Evolutionary conservation across 2,888 invertebrate species (phyloP).

Genomic region (Cremastinae sp.): DNA sequence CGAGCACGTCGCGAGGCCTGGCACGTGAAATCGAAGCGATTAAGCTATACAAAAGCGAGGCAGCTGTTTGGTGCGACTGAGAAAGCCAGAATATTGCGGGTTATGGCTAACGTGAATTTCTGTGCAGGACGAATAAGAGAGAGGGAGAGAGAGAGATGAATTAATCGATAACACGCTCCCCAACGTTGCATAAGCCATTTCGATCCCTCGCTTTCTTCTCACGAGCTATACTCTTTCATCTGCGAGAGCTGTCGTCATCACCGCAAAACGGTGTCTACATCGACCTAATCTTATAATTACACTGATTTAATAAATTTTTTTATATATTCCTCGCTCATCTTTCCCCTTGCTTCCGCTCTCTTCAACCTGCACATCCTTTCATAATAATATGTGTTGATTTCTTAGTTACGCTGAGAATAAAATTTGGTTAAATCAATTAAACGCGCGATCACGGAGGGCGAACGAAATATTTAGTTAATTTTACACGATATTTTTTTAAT

Average conservation of each 20-base stretch:
- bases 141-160: constrained; percentile 65
- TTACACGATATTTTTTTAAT: too few relatives aligned
- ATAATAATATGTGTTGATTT: too few relatives aligned
- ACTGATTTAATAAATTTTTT: constrained; percentile 64
- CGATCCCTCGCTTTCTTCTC: constrained; percentile 28
- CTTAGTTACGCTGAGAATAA: too few relatives aligned
- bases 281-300: constrained; percentile 66
- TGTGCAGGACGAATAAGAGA: constrained; percentile 1
- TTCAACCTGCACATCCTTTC: constrained; percentile 44
- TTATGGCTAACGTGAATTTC: constrained; percentile 44
- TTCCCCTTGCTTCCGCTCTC: constrained; percentile 9
- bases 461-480: too few relatives aligned
- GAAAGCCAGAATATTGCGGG: constrained; percentile 27
- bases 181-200: constrained; percentile 27
- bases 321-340: constrained; percentile 20
- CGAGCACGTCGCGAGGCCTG: constrained; percentile 42
- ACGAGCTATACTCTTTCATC: constrained; percentile 34
- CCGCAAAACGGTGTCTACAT: constrained; percentile 59
- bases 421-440: too few relatives aligned
- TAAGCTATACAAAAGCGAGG: constrained; percentile 70
- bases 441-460: too few relatives aligned
- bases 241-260: constrained; percentile 39
- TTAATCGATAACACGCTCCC: constrained; percentile 68
- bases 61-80: constrained; percentile 17
- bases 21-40: constrained; percentile 65